Percentiles rank a stretch among this genome's conserved stretches.
These are phyloP conservation scores for Leucosticte australis DNA, from an alignment of 2,113 vertebrate genomes.

Conservation along the genomic window DNA sequence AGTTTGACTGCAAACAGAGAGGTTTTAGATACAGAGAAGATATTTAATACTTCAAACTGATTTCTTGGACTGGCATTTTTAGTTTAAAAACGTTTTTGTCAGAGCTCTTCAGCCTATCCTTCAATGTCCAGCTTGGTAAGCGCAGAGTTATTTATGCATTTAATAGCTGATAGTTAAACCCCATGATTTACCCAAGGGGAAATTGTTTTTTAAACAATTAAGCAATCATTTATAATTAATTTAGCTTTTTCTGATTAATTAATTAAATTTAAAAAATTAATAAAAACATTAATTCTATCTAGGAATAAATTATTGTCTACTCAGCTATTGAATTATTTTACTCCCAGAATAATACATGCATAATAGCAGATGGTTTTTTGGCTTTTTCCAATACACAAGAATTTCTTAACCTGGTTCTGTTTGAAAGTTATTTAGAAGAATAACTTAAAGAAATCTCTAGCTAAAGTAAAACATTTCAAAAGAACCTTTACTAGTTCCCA, in stretches of 20 bases:
- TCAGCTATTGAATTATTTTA: neutral
- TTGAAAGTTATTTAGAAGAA: neutral
- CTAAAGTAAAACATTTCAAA: neutral
- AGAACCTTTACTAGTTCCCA: neutral
- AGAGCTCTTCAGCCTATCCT: neutral
- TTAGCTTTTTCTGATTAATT: neutral
- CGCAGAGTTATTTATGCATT: neutral
- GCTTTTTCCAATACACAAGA: neutral
- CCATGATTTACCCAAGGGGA: neutral
- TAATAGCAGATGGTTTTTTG: neutral
- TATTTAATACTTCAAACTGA: neutral
- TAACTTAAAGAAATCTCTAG: neutral
- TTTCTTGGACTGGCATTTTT: neutral
- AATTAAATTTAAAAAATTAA: neutral
- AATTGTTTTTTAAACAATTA: neutral
- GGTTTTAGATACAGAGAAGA: neutral
- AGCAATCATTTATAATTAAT: neutral
- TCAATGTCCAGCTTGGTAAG: neutral
- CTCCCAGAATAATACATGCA: neutral
- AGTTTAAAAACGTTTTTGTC: neutral
- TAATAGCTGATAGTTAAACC: neutral
- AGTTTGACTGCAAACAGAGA: neutral
- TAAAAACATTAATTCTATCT: neutral
- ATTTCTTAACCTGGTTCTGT: neutral
- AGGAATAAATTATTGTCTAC: neutral